A percentile compares a stretch with the other conserved stretches of the same genome.
These are phyloP conservation scores for Epinotia ramella DNA, from an alignment of 2,888 invertebrate species.

Conservation along the genomic window DNA sequence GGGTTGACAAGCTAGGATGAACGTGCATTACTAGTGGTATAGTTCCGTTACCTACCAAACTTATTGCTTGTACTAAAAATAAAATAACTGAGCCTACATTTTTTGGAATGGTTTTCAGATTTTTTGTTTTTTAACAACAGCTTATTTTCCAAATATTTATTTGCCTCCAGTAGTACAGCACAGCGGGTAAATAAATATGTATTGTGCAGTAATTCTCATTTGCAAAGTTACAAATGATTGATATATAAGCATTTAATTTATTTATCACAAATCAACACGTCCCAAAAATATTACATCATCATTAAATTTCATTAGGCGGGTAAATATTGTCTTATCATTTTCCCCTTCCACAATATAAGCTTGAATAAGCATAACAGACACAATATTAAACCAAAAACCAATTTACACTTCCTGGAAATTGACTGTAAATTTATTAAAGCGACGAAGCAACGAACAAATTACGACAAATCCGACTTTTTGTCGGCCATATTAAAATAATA, in stretches of 20 bases:
- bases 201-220: neutral
- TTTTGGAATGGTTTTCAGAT: no score
- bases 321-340: slow-evolving; percentile 23
- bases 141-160: no score
- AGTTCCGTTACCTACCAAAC: neutral
- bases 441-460: slow-evolving; percentile 67
- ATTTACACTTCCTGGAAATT: slow-evolving; percentile 58
- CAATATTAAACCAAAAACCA: slow-evolving; percentile 52
- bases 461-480: slow-evolving; percentile 69
- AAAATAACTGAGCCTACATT: no score
- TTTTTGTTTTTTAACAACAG: no score
- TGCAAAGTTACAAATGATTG: neutral
- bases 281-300: neutral
- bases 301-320: slow-evolving; percentile 24
- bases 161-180: no score
- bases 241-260: neutral
- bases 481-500: slow-evolving; percentile 74
- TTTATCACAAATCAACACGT: neutral
- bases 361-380: slow-evolving; percentile 34
- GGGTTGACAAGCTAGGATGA: neutral
- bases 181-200: no score
- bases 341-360: slow-evolving; percentile 20
- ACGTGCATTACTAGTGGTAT: neutral
- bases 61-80: no score
- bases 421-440: slow-evolving; percentile 75